phyloP scores from a whole-genome alignment of 2,797 vertebrate species.

The Pygocentrus nattereri region DNA sequence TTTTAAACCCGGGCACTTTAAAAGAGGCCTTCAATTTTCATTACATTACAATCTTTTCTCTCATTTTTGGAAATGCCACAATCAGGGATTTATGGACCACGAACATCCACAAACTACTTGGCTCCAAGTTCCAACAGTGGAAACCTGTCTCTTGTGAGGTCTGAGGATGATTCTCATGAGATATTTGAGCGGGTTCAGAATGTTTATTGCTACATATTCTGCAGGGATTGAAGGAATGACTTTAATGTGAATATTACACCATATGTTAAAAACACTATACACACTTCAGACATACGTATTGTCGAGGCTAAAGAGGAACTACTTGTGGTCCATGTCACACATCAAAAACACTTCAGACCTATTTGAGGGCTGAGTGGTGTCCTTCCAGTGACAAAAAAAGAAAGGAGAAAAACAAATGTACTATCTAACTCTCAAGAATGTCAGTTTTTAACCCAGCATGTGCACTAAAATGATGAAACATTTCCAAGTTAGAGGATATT shows the following conservation, averaged over 20 bases:
- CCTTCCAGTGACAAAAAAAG: not conserved
- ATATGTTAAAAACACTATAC: not conserved
- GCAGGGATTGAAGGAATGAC: constrained; percentile 1
- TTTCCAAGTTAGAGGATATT: not conserved
- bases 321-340: constrained; percentile 4
- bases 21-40: not conserved
- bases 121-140: not conserved
- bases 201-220: not conserved
- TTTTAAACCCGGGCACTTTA: not conserved
- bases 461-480: not conserved
- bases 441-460: not conserved
- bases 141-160: not conserved
- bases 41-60: not conserved
- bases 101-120: not conserved
- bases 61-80: not conserved
- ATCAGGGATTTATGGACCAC: not conserved
- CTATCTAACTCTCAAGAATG: not conserved
- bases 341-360: not conserved
- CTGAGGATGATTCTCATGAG: not conserved
- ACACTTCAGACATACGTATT: constrained; percentile 13
- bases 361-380: not conserved
- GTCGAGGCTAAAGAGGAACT: not conserved
- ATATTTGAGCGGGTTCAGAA: not conserved
- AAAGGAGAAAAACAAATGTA: not conserved
- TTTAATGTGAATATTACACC: not conserved